A percentile compares a stretch with the other conserved stretches of the same genome.
phyloP scores from a whole-genome alignment of 2,113 vertebrate genomes.

The Sialia sialis region DNA sequence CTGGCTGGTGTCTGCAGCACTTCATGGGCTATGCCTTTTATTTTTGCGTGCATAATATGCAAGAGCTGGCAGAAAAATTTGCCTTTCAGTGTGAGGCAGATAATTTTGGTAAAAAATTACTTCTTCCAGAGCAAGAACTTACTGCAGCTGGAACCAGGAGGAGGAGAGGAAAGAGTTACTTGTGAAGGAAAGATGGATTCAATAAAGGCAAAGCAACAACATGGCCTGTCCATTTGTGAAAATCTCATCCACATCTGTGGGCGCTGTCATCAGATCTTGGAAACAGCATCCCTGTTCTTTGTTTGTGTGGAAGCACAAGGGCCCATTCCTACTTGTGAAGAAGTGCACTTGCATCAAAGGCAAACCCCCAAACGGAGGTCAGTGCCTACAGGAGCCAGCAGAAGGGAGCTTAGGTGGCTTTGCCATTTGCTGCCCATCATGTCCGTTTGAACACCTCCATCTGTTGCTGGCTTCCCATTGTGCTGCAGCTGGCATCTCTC shows the following conservation, averaged over 20 bases:
- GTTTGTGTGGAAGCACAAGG: neutral
- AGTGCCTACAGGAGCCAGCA: neutral
- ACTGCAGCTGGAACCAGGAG: neutral
- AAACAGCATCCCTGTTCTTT: neutral
- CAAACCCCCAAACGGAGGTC: neutral
- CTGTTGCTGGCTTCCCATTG: conserved; percentile 24
- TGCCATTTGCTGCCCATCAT: neutral
- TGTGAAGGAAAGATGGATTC: neutral
- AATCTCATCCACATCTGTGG: neutral
- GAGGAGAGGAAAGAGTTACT: neutral
- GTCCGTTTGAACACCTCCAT: conserved; percentile 17
- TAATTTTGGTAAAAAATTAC: neutral
- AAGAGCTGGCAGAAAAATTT: neutral
- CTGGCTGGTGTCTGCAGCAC: neutral
- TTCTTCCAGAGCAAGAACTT: neutral
- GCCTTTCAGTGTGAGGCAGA: neutral
- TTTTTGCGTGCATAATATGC: neutral
- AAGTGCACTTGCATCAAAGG: neutral
- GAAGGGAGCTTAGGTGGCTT: neutral
- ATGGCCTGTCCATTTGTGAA: neutral
- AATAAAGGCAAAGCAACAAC: neutral
- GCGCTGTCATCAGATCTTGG: neutral
- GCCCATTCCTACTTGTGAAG: neutral
- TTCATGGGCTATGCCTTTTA: neutral
- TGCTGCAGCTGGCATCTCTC: conserved; percentile 27